Percentiles rank a stretch among this genome's conserved stretches.
These are phyloP conservation scores for Pogonognathellus flavescens DNA, from an alignment of 1,140 invertebrate genomes.

Conservation along the genomic window DNA sequence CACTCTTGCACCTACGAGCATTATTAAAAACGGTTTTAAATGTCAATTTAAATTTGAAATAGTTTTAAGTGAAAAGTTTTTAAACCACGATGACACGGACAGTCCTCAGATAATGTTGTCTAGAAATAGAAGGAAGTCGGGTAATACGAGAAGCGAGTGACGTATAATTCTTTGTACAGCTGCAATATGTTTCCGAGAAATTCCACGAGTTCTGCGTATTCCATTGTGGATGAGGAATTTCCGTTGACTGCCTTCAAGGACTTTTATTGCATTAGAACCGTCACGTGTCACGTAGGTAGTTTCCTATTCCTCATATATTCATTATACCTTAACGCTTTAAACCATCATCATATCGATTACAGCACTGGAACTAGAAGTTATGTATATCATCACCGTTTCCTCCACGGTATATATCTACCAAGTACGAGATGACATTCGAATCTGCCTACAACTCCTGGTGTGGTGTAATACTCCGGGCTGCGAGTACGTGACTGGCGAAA, in stretches of 20 bases:
- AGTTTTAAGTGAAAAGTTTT: not conserved
- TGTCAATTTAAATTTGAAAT: no score
- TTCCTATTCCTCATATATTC: no score
- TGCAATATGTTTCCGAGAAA: not conserved
- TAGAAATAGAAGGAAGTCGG: not conserved
- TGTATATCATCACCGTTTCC: not conserved
- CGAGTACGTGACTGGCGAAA: conserved; percentile 1
- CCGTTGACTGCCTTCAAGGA: conserved; percentile 21
- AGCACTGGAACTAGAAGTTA: not conserved
- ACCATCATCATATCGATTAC: not conserved
- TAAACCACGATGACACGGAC: not conserved
- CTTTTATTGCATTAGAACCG: conserved; percentile 6
- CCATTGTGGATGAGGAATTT: conserved; percentile 1
- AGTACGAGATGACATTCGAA: not conserved
- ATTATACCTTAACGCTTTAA: no score
- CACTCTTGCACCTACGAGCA: no score
- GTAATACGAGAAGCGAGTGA: conserved; percentile 4
- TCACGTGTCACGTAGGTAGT: not conserved
- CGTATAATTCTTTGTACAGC: not conserved
- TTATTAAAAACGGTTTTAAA: no score
- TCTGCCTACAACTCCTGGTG: not conserved
- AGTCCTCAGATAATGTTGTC: not conserved
- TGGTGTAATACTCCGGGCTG: not conserved
- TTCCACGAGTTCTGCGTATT: not conserved
- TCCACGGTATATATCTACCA: no score